A percentile compares a stretch with the other conserved stretches of the same genome.
Conservation (phyloP, 2,888 invertebrate genomes). For the Nemurella pictetii region DNA sequence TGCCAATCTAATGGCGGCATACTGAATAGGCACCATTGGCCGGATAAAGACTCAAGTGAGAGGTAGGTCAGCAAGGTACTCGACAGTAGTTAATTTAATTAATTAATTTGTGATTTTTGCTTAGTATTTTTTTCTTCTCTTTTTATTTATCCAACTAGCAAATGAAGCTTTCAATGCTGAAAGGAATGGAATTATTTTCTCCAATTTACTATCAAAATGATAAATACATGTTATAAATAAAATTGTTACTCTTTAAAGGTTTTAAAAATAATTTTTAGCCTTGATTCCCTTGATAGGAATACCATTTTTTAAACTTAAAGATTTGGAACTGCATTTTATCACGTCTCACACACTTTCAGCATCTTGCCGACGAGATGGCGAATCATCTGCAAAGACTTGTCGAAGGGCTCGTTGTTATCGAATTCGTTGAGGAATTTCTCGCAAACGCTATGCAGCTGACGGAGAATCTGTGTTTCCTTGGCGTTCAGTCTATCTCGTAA, state of each 20-base stretch:
- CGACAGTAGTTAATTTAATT: too few species aligned
- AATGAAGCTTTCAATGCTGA: too few species aligned
- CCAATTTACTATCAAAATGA: neutral
- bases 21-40: too few species aligned
- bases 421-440: neutral
- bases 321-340: too few species aligned
- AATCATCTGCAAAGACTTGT: neutral
- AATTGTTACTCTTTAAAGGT: neutral
- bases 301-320: too few species aligned
- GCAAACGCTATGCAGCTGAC: neutral
- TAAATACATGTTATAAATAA: neutral
- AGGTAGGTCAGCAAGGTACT: too few species aligned
- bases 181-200: neutral
- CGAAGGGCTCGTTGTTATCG: neutral
- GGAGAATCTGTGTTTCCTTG: neutral
- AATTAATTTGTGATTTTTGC: too few species aligned
- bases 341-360: neutral
- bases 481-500: neutral
- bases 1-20: too few species aligned
- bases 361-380: neutral
- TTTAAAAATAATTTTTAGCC: neutral
- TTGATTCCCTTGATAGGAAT: too few species aligned
- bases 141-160: too few species aligned
- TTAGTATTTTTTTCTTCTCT: too few species aligned
- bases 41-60: too few species aligned